Percentiles rank a stretch among this genome's conserved stretches.
Conservation (phyloP, 2,113 vertebrate genomes). For the Dendropsophus ebraccatus region DNA sequence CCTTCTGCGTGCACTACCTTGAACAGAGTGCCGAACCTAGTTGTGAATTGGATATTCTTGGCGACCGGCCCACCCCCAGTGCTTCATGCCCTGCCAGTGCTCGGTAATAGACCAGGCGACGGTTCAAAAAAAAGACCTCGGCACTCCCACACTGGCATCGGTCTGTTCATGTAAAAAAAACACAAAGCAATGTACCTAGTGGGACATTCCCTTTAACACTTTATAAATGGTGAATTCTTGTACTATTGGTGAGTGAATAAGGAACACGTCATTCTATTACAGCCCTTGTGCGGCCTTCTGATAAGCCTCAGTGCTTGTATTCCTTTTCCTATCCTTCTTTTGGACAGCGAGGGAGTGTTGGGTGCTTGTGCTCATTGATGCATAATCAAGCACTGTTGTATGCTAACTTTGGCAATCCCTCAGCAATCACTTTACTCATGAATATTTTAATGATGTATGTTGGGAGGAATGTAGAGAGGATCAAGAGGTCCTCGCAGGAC, state of each 20-base stretch:
- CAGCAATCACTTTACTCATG: slow-evolving; percentile 56
- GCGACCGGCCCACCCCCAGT: too few relatives aligned
- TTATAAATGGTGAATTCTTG: background rate
- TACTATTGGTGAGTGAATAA: background rate
- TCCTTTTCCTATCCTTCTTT: slow-evolving; percentile 16
- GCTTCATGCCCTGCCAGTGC: too few relatives aligned
- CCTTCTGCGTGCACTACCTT: too few relatives aligned
- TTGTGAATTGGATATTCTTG: too few relatives aligned
- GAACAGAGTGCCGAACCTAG: too few relatives aligned
- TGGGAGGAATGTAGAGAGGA: slow-evolving; percentile 57
- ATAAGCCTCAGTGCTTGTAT: slow-evolving; percentile 50
- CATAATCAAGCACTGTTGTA: slow-evolving; percentile 57
- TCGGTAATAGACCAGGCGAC: too few relatives aligned
- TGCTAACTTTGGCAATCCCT: slow-evolving; percentile 58
- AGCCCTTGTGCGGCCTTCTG: background rate
- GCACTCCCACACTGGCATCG: too few relatives aligned
- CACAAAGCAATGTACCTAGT: too few relatives aligned
- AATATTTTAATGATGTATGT: slow-evolving; percentile 61
- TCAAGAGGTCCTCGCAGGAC: slow-evolving; percentile 59
- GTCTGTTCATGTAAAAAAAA: too few relatives aligned
- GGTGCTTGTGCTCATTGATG: slow-evolving; percentile 56
- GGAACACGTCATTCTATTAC: slow-evolving; percentile 20
- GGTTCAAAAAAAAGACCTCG: too few relatives aligned
- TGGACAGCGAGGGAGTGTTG: slow-evolving; percentile 52
- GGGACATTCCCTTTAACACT: too few relatives aligned